Base-by-base conservation (phyloP, 2,797 vertebrate species). In the Tenualosa ilisha region DNA sequence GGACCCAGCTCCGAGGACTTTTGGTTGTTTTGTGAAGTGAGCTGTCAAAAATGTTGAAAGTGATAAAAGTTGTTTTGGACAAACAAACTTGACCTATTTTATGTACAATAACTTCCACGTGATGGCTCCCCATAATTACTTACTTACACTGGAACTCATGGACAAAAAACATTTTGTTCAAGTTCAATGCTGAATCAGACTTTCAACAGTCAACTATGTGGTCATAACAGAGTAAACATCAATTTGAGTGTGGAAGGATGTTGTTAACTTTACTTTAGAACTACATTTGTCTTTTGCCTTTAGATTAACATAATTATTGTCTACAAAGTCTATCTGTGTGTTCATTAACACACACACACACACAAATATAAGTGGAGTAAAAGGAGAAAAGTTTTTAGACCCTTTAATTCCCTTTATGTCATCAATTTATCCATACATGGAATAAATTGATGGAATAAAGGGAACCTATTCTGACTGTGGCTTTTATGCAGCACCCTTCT, bases 81-180 rank as follows among this genome's bases (percentile, higher is more conserved):
- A 46, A 79, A 79, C 72, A 79, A 46, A 79, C 72, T 46, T 79
- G 72, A 79, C 72, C 72, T 43, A 40, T 79, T 79, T 37, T 79
- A 17, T 79, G 37, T 43, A 43, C 15, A 40, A 46, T 79, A 43
- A 79, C 43, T 79, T 79, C 72, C 72, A 79, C 15, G 37, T 3
- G 15, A 79, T 15, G 37, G 68, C 43, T 75, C 68, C 37, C 15
- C 37, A 75, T 79, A 20, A 79, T 79, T 79, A 8, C 40, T 79
- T 79, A 46, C 54, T 56, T 56, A 22, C 20, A 56, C 20, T 56
- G 54, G 17, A 56, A 3, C 15, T 54, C 53, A 56, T 5, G 13
- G 13, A 53, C 0, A 56, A 56, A 79, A 37, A 72, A 72, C 31
- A 72, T 72, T 72, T 40, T 72, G 17, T 37, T 72, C 65, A 72